These are phyloP conservation scores for Aplochiton taeniatus DNA, from an alignment of 2,797 vertebrate genomes.

Conservation along the genomic window DNA sequence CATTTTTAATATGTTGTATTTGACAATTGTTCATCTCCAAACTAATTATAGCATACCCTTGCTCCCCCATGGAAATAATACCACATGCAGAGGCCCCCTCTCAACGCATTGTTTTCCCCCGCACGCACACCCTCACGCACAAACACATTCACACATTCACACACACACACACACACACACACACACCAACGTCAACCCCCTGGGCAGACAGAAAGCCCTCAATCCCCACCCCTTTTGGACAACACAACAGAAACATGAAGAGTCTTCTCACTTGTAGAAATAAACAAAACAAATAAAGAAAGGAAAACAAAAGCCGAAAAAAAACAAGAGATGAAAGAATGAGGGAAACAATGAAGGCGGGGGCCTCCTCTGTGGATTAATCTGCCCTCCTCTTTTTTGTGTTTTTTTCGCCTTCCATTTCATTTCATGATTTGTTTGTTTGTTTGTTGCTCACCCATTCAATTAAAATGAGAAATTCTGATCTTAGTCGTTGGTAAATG, in stretches of 20 bases:
- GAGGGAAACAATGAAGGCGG: conserved; percentile 56
- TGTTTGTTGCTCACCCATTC: conserved; percentile 60
- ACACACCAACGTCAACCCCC: conserved; percentile 43
- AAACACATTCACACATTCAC: not conserved
- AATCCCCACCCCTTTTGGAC: conserved; percentile 60
- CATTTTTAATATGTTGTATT: conserved; percentile 46
- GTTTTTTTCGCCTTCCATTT: conserved; percentile 42
- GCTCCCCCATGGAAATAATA: conserved; percentile 58
- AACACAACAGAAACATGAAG: conserved; percentile 46
- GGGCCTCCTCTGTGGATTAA: conserved; percentile 68
- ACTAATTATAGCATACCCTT: conserved; percentile 73
- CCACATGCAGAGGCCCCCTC: not conserved
- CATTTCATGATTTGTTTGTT: conserved; percentile 70
- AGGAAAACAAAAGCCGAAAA: conserved; percentile 63
- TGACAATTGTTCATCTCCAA: conserved; percentile 72
- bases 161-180: not conserved
- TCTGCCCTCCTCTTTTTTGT: conserved; percentile 65
- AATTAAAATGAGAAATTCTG: conserved; percentile 22
- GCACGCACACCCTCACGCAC: not conserved
- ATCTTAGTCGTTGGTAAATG: conserved; percentile 75
- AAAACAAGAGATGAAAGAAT: conserved; percentile 39
- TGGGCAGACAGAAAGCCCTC: conserved; percentile 40
- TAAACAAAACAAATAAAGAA: conserved; percentile 73
- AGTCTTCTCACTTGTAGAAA: conserved; percentile 67
- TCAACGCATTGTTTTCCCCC: not conserved